These are phyloP conservation scores for Ryuthela nishihirai DNA, from an alignment of 2,888 invertebrate species.

Conservation along the genomic window DNA sequence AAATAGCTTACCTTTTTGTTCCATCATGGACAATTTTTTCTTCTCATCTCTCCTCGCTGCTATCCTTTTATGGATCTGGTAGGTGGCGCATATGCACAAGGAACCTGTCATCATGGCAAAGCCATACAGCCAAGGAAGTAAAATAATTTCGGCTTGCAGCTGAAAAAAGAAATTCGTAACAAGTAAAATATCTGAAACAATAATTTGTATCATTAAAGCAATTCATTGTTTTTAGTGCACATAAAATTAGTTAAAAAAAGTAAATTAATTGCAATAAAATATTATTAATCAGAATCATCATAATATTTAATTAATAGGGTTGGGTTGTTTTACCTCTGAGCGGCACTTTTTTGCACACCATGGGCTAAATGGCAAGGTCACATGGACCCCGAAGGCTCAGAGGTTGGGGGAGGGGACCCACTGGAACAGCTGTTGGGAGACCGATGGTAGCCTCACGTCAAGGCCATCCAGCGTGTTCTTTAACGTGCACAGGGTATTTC, in stretches of 20 bases:
- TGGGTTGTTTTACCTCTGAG: too few species aligned
- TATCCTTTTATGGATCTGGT: slow-evolving; percentile 12
- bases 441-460: too few species aligned
- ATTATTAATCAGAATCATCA: background rate
- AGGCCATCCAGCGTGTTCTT: too few species aligned
- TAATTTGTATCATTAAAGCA: background rate
- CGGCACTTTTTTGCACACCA: too few species aligned
- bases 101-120: slow-evolving; percentile 28
- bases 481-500: too few species aligned
- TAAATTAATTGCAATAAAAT: background rate
- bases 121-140: slow-evolving; percentile 35
- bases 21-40: too few species aligned
- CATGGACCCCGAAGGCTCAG: too few species aligned
- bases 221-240: background rate
- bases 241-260: background rate
- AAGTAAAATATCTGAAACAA: background rate
- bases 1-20: too few species aligned
- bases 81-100: slow-evolving; percentile 12
- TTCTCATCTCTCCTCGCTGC: too few species aligned
- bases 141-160: slow-evolving; percentile 16
- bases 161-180: background rate
- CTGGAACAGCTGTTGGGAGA: too few species aligned
- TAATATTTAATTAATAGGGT: background rate
- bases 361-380: too few species aligned
- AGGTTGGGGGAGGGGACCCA: too few species aligned